Conservation (phyloP, 2,888 invertebrate genomes). For the Trimorus sp. region DNA sequence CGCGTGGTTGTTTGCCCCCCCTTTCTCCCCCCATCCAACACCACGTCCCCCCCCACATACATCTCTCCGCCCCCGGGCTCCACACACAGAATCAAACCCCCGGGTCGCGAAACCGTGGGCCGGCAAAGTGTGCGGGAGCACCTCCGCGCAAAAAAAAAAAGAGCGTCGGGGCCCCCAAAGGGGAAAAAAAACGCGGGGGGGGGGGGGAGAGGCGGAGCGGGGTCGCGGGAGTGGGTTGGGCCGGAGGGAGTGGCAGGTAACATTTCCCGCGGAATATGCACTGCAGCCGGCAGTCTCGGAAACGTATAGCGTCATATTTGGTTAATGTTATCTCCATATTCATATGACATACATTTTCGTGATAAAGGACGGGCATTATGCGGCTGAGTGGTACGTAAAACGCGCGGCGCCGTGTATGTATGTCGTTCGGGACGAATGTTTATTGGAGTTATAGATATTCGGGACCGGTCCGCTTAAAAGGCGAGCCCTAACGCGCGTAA, state of each 20-base stretch:
- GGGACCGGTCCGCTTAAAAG: constrained; percentile 25
- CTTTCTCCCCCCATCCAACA: too few species aligned
- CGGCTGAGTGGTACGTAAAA: constrained; percentile 50
- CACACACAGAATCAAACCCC: too few species aligned
- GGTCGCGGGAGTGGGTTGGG: background rate
- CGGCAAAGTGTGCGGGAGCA: too few species aligned
- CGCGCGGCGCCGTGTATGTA: constrained; percentile 28
- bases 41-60: too few species aligned
- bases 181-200: too few species aligned
- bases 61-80: too few species aligned
- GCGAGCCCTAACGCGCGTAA: constrained; percentile 17
- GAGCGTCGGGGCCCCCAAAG: too few species aligned
- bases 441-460: constrained; percentile 46
- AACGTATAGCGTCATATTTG: constrained; percentile 64
- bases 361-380: constrained; percentile 60
- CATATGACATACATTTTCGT: constrained; percentile 64
- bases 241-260: constrained; percentile 32
- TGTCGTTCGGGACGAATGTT: constrained; percentile 52
- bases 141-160: too few species aligned
- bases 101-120: too few species aligned
- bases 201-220: background rate
- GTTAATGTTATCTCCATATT: constrained; percentile 67
- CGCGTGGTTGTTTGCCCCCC: too few species aligned
- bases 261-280: constrained; percentile 51
- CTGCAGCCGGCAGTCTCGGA: constrained; percentile 48